phyloP scores from a whole-genome alignment of 2,797 vertebrate genomes.

The Adelosebastes latens region DNA sequence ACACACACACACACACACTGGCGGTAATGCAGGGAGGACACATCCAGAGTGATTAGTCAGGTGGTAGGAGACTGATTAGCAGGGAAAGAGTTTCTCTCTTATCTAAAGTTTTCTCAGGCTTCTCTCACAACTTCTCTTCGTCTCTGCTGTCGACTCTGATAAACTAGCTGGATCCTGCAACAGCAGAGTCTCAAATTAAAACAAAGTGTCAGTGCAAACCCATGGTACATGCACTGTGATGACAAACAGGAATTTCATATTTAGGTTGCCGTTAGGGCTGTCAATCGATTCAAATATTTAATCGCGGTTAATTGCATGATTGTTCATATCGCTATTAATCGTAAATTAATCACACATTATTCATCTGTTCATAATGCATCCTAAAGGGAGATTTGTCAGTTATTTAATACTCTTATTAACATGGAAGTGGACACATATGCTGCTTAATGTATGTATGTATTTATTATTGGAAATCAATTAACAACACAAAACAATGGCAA shows the following conservation, averaged over 20 bases:
- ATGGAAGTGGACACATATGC: too few species aligned
- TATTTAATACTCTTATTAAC: too few species aligned
- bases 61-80: constrained; percentile 35
- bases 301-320: too few species aligned
- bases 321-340: too few species aligned
- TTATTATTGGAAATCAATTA: too few species aligned
- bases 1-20: constrained; percentile 8
- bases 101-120: constrained; percentile 40
- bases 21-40: neutral
- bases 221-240: neutral
- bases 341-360: too few species aligned
- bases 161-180: neutral
- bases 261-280: neutral
- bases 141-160: neutral
- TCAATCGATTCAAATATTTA: too few species aligned
- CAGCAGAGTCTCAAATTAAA: neutral
- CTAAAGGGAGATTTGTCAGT: too few species aligned
- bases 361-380: too few species aligned
- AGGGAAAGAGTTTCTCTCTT: constrained; percentile 22
- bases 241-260: neutral
- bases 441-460: too few species aligned
- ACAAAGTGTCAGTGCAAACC: neutral
- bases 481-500: too few species aligned
- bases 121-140: neutral
- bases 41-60: constrained; percentile 33